Evolutionary conservation across 2,113 vertebrate species (phyloP), one percentile per base, ranked within the genome.

Genomic region (Sorex fumeus): DNA sequence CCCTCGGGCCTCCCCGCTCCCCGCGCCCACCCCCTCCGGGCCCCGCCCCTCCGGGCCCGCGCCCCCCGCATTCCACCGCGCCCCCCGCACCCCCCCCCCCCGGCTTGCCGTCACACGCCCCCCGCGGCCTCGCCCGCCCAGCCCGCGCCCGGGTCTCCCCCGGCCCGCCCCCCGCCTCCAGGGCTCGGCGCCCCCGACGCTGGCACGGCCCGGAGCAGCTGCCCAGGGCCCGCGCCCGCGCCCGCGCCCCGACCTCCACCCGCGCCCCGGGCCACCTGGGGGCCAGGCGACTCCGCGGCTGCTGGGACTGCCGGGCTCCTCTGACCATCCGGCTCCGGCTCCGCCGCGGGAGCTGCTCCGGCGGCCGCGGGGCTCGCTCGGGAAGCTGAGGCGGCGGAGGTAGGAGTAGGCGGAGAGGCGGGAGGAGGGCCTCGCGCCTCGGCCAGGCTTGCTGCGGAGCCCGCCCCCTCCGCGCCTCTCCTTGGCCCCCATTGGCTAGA

Each of bases 281-380:
- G 93, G 75, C 94, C 93, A 97, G 91, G 96, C 96, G 96, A 95
- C 94, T 96, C 92, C 96, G 96, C 94, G 96, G 94, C 96, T 95
- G 96, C 96, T 96, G 96, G 62, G 95, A 90, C 92, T 95, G 96
- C 94, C 96, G 94, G 94, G 93, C 95, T 95, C 96, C 96, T 96
- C 96, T 96, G 96, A 96, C 96, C 96, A 96, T 97, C 94, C 96
- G 96, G 96, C 96, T 96, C 95, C 94, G 50, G 96, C 96, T 96
- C 96, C 96, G 94, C 96, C 96, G 96, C 91, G 96, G 96, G 96
- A 97, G 96, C 95, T 95, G 96, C 90, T 96, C 95, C 96, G 96
- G 96, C 95, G 96, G 96, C 96, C 96, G 83, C 83, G 64, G 90
- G 96, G 96, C 96, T 96, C 94, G 95, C 96, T 96, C 93, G 93